phyloP scores from a whole-genome alignment of 2,888 invertebrate species.

The Atrina japonica region DNA sequence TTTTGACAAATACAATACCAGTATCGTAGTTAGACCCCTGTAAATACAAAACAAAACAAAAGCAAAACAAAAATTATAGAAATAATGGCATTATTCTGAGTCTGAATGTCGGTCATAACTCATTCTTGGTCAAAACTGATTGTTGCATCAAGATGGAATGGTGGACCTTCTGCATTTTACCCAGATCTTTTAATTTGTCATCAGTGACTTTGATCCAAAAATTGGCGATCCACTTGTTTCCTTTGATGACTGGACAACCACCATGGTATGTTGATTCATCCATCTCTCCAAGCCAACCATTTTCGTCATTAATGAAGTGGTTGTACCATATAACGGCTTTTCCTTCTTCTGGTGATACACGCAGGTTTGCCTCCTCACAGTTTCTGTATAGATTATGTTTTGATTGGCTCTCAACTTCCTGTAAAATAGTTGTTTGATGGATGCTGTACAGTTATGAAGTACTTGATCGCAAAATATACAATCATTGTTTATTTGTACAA shows the following conservation, averaged over 20 bases:
- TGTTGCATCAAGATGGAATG: not conserved
- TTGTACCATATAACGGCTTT: constrained; percentile 75
- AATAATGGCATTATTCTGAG: too few species aligned
- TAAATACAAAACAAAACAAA: too few species aligned
- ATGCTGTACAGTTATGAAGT: too few species aligned
- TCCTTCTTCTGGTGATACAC: constrained; percentile 57
- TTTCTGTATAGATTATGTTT: constrained; percentile 54
- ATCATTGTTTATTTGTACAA: too few species aligned
- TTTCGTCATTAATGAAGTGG: constrained; percentile 58
- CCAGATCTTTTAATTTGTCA: constrained; percentile 53
- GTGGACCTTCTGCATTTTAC: constrained; percentile 53
- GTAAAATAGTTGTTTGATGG: too few species aligned
- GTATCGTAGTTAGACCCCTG: too few species aligned
- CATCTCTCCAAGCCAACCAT: constrained; percentile 68
- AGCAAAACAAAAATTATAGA: too few species aligned
- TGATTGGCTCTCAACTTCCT: constrained; percentile 18
- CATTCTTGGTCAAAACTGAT: constrained; percentile 16
- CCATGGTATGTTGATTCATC: constrained; percentile 67
- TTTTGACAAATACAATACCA: too few species aligned
- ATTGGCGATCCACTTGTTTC: constrained; percentile 74
- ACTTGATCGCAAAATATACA: too few species aligned
- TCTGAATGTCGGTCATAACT: too few species aligned
- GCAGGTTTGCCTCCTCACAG: constrained; percentile 61
- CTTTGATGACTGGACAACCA: constrained; percentile 66
- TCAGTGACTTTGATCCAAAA: constrained; percentile 71